Evolutionary conservation across 2,888 invertebrate genomes (phyloP), one percentile per base, ranked within the genome.

Genomic region (Ctenicera cuprea): DNA sequence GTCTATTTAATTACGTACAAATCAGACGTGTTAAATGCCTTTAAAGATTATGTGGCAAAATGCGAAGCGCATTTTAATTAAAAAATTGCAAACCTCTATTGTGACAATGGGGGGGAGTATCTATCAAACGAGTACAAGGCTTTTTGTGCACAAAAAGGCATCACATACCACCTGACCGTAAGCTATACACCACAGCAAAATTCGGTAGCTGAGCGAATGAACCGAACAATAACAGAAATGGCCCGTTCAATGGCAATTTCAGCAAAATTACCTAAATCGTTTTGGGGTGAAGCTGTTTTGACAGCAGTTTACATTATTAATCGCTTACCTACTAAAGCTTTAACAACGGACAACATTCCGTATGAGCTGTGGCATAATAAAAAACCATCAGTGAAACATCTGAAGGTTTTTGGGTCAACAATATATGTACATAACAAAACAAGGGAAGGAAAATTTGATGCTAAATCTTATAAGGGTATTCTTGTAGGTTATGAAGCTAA

Each of bases 291-390:
- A 30, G 68, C 75, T 48, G 59, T 71, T 26, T 26, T 57, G 7
- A 67, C 71, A 33, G 48, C 68, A 9, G 33, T 64, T 50, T 71
- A 74, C 67, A 76, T 86, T 45, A 81, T 83, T 26, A 86, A 85
- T 26, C 26, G 26, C 76, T 68, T 78, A 74, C 83, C 30, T 12
- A 54, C 66, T 4, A 37, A 37, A 54, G 16, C 54, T 8, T 5
- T 52, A 26, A 14, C 5, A 8, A 11, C 12, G 0, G 41, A 59
- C 63, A 82, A 82, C 80, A 85, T 84, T 76, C 85, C 85, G 73
- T 85, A 73, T 77, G 83, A 84, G 71, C 68, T 83, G 76, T 85
- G 84, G 84, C 80, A 83, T 79, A 74, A 52, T 76, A 83, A 79
- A 77, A 85, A 82, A 74, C 83, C 84, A 7, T 16, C 73, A 74